Base-by-base conservation (phyloP, 2,888 invertebrate species). In the Nephrotoma guestfalica region DNA sequence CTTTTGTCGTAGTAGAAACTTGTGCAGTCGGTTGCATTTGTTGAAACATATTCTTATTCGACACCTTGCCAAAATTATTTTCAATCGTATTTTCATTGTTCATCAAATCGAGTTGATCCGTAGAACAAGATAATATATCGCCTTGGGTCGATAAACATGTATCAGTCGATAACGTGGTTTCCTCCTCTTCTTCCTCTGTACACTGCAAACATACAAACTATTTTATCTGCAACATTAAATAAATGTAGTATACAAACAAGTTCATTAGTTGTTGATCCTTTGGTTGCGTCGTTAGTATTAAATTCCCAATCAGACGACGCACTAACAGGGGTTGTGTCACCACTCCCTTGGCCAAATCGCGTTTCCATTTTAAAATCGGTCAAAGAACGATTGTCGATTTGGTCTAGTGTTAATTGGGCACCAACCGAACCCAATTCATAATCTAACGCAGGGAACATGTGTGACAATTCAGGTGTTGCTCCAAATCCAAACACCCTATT, bases 291-390 rank as follows among this genome's bases (percentile, higher is more conserved):
- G 89, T 93, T 94, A 90, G 94, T 94, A 90, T 94, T 94, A 88
- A 94, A 93, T 88, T 94, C 94, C 87, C 93, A 91, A 90, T 95
- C 95, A 85, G 93, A 93, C 88, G 93, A 93, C 42, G 93, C 93
- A 87, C 95, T 95, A 88, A 94, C 94, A 88, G 95, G 95, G 30
- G 95, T 95, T 88, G 94, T 92, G 89, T 94, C 94, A 45, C 94
- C 94, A 90, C 94, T 94, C 83, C 89, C 30, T 0, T 86, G 13
- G 7, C 71, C 71, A 71, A 30, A 71, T 11, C 71, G 71, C 0
- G 71, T 18, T 71, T 71, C 71, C 18, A 71, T 30, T 71, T 71
- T 71, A 30, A 71, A 71, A 71, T 71, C 71, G 9, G 71, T 30
- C 15, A 43, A 86, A 41, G 90, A 88, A 86, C 90, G 90, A 84